Conservation (phyloP, 2,113 vertebrate genomes). For the Thamnophis sirtalis region DNA sequence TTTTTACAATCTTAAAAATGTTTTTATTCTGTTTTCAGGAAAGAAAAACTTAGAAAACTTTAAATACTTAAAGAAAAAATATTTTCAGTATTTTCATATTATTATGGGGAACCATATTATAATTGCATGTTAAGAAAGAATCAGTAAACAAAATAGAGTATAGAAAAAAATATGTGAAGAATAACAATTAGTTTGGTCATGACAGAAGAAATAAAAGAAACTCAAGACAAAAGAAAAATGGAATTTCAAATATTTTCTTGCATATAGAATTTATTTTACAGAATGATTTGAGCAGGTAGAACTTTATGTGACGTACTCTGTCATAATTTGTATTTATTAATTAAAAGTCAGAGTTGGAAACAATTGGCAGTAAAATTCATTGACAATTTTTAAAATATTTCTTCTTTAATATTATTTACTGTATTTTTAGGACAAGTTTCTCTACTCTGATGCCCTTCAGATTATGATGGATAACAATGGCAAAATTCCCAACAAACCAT, state of each 20-base stretch:
- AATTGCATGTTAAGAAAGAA: constrained; percentile 69
- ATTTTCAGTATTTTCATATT: constrained; percentile 49
- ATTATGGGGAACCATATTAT: constrained; percentile 60
- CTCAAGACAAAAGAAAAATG: constrained; percentile 49
- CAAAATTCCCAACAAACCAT: neutral
- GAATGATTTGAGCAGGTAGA: constrained; percentile 47
- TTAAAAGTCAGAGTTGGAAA: constrained; percentile 51
- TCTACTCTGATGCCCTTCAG: neutral
- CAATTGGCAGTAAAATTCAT: constrained; percentile 52
- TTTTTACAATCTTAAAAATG: neutral
- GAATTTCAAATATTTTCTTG: constrained; percentile 44
- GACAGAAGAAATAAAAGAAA: constrained; percentile 42
- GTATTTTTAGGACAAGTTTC: neutral
- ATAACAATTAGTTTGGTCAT: constrained; percentile 63
- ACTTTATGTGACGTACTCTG: constrained; percentile 38
- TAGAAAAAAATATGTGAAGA: constrained; percentile 62
- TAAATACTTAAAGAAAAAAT: constrained; percentile 16
- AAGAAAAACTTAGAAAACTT: neutral
- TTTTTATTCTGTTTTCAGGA: neutral
- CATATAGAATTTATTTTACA: constrained; percentile 43
- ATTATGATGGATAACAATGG: neutral
- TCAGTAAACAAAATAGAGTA: constrained; percentile 62
- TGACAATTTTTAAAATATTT: constrained; percentile 59
- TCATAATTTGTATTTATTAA: constrained; percentile 43
- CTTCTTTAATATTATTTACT: neutral